Base-by-base conservation (phyloP, 1,140 invertebrate species). In the Hesperophylax magnus region DNA sequence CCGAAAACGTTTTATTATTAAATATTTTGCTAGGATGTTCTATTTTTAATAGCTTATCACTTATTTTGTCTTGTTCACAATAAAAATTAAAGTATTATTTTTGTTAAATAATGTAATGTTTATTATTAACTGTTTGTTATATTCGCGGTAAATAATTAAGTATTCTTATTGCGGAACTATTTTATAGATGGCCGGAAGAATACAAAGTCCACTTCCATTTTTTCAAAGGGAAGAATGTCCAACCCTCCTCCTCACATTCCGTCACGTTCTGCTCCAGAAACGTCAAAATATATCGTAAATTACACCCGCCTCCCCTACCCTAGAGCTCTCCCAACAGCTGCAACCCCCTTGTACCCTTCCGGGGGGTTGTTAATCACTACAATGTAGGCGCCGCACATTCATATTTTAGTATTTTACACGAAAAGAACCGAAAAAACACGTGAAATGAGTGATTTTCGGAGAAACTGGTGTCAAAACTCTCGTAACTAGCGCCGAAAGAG, bases 151-250 rank as follows among this genome's bases (percentile, higher is more conserved):
- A 39, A 5, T 39, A 1, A n/a, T 27, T 14, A 0, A 22, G 20
- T 61, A 27, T 8, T 61, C 0, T 3, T 24, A 24, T 24, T 22
- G 24, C 27, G 9, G 20, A 20, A 22, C 2, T 22, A 20, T 61
- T 61, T 27, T 20, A 27, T 8, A 61, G 18, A 4, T 15, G 22
- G 9, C 11, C 60, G 15, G 39, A 58, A 71, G 71, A 83, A 82
- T 18, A 83, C 79, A 72, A 83, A 83, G 58, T 80, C 82, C 34
- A 83, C 81, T 76, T 83, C 82, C 78, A 83, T 83, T 60, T 60
- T 56, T 24, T 7, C 34, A 39, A 60, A 72, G 31, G 79, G 60
- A 72, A 31, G n/a, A 20, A 14, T 67, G 22, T n/a, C 67, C 65
- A n/a, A 31, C 79, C 18, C 24, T 18, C 20, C 24, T 17, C 53